These are phyloP conservation scores for Kryptolebias ocellatus DNA, from an alignment of 2,797 vertebrate species.

Conservation along the genomic window DNA sequence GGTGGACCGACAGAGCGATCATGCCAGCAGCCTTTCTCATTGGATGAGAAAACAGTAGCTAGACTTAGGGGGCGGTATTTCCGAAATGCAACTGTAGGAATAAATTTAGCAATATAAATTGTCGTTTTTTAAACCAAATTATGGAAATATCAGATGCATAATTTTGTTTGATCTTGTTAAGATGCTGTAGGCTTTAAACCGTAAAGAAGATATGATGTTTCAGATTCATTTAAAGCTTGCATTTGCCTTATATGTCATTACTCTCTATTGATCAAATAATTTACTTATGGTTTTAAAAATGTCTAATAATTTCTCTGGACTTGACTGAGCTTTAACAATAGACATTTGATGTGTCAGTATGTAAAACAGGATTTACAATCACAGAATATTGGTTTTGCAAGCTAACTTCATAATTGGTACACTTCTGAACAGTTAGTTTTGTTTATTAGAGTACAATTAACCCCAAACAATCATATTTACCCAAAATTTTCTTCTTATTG, in stretches of 20 bases:
- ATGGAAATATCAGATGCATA: background rate
- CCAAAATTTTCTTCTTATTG: too few species aligned
- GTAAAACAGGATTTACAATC: background rate
- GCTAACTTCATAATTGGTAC: too few species aligned
- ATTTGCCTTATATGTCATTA: background rate
- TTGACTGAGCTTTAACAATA: too few species aligned
- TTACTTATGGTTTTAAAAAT: too few species aligned
- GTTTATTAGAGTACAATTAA: too few species aligned
- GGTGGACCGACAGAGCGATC: constrained; percentile 52
- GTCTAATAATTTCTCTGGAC: background rate
- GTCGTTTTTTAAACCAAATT: background rate
- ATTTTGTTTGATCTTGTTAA: background rate
- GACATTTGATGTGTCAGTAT: background rate
- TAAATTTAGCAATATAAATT: too few species aligned
- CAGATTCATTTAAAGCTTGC: background rate
- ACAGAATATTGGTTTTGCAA: background rate
- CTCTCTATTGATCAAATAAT: background rate
- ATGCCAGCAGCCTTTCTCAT: background rate
- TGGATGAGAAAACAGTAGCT: constrained; percentile 24
- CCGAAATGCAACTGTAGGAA: constrained; percentile 18
- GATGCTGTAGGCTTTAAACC: background rate
- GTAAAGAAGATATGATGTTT: background rate
- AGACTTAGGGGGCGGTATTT: constrained; percentile 46
- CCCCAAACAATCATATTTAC: too few species aligned
- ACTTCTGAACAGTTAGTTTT: too few species aligned